Evolutionary conservation across 2,797 vertebrate species (phyloP).

Genomic region (Parambassis ranga): DNA sequence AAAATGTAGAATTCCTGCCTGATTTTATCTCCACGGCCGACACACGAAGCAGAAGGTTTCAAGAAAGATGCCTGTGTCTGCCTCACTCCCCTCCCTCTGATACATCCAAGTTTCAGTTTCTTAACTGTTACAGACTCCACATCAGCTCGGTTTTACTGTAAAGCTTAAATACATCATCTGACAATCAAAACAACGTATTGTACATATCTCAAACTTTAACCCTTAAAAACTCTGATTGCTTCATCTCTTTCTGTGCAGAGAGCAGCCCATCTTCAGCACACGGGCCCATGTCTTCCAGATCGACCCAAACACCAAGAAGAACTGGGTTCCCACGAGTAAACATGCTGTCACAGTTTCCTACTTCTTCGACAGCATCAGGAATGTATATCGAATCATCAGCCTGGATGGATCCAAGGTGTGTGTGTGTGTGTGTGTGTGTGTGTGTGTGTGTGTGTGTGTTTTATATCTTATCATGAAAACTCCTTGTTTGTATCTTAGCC

Average conservation of each 20-base stretch:
- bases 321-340: conserved; percentile 97
- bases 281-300: conserved; percentile 99
- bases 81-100: neutral
- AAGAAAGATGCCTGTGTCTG: conserved; percentile 7
- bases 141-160: too few relatives aligned
- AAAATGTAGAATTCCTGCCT: conserved; percentile 26
- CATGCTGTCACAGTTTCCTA: conserved; percentile 97
- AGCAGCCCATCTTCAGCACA: conserved; percentile 98
- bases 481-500: neutral
- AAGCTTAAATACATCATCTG: neutral
- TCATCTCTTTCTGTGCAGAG: conserved; percentile 72
- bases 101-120: too few relatives aligned
- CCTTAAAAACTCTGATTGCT: neutral
- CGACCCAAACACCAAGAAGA: conserved; percentile 98
- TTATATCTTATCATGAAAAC: neutral
- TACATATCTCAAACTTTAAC: neutral
- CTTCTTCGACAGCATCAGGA: conserved; percentile 97
- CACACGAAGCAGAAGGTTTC: conserved; percentile 23
- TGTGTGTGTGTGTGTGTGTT: neutral
- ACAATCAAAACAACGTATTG: neutral
- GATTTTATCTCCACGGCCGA: conserved; percentile 31
- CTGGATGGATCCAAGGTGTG: conserved; percentile 96
- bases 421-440: conserved; percentile 63
- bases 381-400: conserved; percentile 97
- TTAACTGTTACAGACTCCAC: too few relatives aligned